These are phyloP conservation scores for Folsomia manolachei DNA, from an alignment of 2,888 invertebrate species.

Conservation along the genomic window DNA sequence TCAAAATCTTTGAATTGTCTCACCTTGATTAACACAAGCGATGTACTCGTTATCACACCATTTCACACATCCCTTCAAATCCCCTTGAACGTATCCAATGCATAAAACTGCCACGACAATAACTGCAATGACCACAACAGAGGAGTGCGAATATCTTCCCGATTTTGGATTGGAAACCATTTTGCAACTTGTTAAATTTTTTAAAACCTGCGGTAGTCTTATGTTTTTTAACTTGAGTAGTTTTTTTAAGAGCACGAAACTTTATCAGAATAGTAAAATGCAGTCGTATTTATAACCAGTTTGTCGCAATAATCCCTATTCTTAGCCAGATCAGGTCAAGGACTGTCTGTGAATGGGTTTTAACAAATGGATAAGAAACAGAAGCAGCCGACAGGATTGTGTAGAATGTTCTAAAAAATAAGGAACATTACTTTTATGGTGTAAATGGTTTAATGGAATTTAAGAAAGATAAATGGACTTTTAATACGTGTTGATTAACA, in stretches of 20 bases:
- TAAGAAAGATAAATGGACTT: constrained; percentile 3
- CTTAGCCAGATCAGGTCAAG: background rate
- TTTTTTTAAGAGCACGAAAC: background rate
- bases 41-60: constrained; percentile 15
- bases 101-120: background rate
- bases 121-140: background rate
- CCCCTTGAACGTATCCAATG: background rate
- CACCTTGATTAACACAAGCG: constrained; percentile 17
- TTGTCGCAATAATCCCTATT: background rate
- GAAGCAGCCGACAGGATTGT: too few species aligned
- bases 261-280: background rate
- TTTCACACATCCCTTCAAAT: constrained; percentile 16
- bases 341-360: background rate
- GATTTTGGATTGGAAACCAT: background rate
- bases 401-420: background rate
- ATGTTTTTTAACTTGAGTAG: background rate
- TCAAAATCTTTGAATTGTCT: background rate
- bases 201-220: background rate
- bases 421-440: background rate
- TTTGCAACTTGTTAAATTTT: background rate
- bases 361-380: background rate
- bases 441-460: constrained; percentile 2
- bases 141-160: background rate
- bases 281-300: background rate
- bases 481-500: background rate